These are phyloP conservation scores for Allobates femoralis DNA, from an alignment of 2,797 vertebrate genomes.

Conservation along the genomic window DNA sequence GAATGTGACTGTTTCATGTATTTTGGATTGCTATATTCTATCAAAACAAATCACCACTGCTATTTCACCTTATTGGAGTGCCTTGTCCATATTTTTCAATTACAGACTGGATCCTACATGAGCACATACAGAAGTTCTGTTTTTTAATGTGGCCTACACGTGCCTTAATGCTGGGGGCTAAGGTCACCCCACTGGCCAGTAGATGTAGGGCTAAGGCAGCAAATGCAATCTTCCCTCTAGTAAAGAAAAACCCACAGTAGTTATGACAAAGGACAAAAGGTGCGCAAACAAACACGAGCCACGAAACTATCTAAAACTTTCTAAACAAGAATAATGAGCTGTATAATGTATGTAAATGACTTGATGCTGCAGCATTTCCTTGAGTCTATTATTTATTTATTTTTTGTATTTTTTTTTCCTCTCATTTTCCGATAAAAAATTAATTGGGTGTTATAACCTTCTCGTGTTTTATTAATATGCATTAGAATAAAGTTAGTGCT, in stretches of 20 bases:
- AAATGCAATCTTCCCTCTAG: not conserved
- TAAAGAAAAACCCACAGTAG: not conserved
- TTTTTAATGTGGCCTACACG: too few species aligned
- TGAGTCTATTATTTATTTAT: constrained; percentile 73
- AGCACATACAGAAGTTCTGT: too few species aligned
- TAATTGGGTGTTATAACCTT: constrained; percentile 68
- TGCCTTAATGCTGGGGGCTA: not conserved
- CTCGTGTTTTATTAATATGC: constrained; percentile 66
- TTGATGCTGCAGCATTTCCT: constrained; percentile 70
- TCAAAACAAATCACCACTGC: too few species aligned
- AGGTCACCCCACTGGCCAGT: not conserved
- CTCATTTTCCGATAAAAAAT: constrained; percentile 71
- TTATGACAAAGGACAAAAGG: not conserved
- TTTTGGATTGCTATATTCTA: too few species aligned
- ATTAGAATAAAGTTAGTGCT: constrained; percentile 54
- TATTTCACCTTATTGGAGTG: too few species aligned
- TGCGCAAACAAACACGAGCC: constrained; percentile 61
- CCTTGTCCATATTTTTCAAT: too few species aligned
- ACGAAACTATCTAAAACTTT: constrained; percentile 70
- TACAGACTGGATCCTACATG: too few species aligned
- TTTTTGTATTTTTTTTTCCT: constrained; percentile 63
- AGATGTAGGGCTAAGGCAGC: not conserved
- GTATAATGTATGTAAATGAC: constrained; percentile 76
- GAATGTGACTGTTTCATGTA: too few species aligned
- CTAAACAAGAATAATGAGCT: constrained; percentile 76